A percentile compares a stretch with the other conserved stretches of the same genome.
Evolutionary conservation across 2,888 invertebrate genomes (phyloP).

Genomic region (Eulithis prunata): DNA sequence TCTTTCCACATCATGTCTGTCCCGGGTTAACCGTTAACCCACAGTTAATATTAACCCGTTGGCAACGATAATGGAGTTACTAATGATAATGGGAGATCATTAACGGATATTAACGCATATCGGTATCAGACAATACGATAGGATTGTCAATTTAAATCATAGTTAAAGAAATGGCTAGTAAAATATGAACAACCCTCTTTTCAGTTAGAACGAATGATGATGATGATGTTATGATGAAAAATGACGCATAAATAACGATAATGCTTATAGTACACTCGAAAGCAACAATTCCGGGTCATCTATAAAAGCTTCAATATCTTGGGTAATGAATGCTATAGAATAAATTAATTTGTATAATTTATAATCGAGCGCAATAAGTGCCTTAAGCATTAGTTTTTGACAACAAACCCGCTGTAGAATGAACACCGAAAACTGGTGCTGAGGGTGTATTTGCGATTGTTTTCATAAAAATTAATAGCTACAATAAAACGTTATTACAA

Average conservation of each 20-base stretch:
- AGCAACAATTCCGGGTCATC: too few relatives aligned
- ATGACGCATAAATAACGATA: too few relatives aligned
- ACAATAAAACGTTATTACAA: neutral
- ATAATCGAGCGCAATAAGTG: neutral
- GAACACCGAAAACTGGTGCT: neutral
- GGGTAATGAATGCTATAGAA: too few relatives aligned
- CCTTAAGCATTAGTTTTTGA: neutral
- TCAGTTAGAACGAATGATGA: too few relatives aligned
- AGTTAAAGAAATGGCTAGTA: neutral
- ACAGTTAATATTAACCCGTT: constrained; percentile 13
- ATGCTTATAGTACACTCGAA: too few relatives aligned
- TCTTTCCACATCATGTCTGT: neutral
- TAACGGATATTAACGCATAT: constrained; percentile 23
- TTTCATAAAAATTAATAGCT: constrained; percentile 2
- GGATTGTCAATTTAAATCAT: constrained; percentile 3
- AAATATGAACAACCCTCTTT: too few relatives aligned
- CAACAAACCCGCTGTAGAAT: neutral
- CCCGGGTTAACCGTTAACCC: constrained; percentile 15
- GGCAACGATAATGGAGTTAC: constrained; percentile 13
- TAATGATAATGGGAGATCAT: constrained; percentile 21
- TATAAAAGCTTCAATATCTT: too few relatives aligned
- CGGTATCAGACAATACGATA: constrained; percentile 11
- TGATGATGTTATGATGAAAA: too few relatives aligned
- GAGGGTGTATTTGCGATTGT: neutral
- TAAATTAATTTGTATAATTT: neutral